Evolutionary conservation across 2,888 invertebrate species (phyloP).

Genomic region (Hypsopygia costalis): DNA sequence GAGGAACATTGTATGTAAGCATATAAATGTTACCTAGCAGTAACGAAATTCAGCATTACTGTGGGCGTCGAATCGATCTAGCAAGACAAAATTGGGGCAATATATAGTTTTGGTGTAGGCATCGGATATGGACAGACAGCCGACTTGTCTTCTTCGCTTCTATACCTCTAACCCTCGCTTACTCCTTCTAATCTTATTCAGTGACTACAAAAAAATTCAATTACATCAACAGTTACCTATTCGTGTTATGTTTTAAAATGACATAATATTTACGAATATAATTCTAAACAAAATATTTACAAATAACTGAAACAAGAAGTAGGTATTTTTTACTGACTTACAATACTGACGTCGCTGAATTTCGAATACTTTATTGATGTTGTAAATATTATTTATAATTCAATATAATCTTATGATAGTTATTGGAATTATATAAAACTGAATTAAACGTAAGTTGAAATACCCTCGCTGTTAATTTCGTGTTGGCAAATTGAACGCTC

Average conservation of each 20-base stretch:
- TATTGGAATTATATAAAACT: slow-evolving; percentile 8
- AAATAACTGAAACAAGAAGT: no score
- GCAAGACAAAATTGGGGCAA: slow-evolving; percentile 15
- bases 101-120: slow-evolving; percentile 13
- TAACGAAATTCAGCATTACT: slow-evolving; percentile 13
- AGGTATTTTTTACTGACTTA: no score
- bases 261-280: no score
- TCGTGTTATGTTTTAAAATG: no score
- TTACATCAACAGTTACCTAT: no score
- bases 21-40: slow-evolving; percentile 9
- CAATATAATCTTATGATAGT: slow-evolving; percentile 16
- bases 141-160: no score
- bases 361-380: slow-evolving; percentile 21
- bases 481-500: slow-evolving; percentile 50
- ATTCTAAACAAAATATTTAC: no score
- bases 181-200: no score
- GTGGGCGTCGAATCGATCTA: slow-evolving; percentile 12
- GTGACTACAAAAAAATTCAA: no score
- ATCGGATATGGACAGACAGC: no score
- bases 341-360: slow-evolving; percentile 8
- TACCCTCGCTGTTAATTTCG: slow-evolving; percentile 38
- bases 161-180: no score
- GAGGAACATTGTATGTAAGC: slow-evolving; percentile 6
- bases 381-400: slow-evolving; percentile 28
- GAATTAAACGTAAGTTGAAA: slow-evolving; percentile 4